Evolutionary conservation across 2,888 invertebrate species (phyloP).

Genomic region (Eristalis arbustorum): DNA sequence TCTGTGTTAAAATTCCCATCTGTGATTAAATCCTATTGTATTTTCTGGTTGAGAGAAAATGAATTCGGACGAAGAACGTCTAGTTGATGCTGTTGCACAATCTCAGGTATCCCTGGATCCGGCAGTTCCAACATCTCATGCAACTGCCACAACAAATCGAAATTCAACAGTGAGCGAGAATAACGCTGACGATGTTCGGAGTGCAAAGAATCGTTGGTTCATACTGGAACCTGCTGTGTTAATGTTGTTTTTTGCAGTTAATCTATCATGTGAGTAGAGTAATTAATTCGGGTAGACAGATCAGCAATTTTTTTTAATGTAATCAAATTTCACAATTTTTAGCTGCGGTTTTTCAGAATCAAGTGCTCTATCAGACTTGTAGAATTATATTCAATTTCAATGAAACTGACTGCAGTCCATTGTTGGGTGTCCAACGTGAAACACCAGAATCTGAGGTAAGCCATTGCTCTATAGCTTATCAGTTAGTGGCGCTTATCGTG

Average conservation of each 20-base stretch:
- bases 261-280: slow-evolving; percentile 75
- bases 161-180: not conserved
- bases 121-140: not conserved
- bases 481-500: not conserved
- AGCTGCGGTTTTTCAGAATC: slow-evolving; percentile 83
- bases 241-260: slow-evolving; percentile 77
- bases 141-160: not conserved
- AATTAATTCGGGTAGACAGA: not conserved
- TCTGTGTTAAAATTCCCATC: not conserved
- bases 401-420: slow-evolving; percentile 82
- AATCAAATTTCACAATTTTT: slow-evolving; percentile 48
- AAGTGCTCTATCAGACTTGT: slow-evolving; percentile 87
- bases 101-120: slow-evolving; percentile 54
- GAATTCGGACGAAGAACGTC: slow-evolving; percentile 72
- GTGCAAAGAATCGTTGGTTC: slow-evolving; percentile 72
- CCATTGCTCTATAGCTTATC: not conserved
- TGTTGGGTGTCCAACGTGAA: slow-evolving; percentile 79
- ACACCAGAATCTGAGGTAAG: slow-evolving; percentile 81
- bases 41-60: slow-evolving; percentile 43
- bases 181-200: not conserved
- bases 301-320: not conserved
- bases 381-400: slow-evolving; percentile 83
- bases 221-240: slow-evolving; percentile 79
- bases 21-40: not conserved
- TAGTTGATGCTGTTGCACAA: slow-evolving; percentile 67